phyloP scores from a whole-genome alignment of 2,797 vertebrate genomes.

The Pogonophryne albipinna region DNA sequence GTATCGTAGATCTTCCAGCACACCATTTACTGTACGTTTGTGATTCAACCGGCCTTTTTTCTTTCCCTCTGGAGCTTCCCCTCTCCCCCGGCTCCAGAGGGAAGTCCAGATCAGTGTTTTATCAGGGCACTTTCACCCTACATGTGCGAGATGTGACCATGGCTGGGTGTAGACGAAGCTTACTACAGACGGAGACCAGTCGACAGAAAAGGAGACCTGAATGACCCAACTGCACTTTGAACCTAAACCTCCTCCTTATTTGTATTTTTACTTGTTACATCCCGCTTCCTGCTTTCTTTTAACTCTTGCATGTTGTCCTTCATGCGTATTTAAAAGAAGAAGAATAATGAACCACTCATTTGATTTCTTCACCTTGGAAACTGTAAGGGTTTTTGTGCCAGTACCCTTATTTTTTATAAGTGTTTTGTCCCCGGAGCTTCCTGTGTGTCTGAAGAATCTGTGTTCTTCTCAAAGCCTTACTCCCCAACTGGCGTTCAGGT shows the following conservation, averaged over 20 bases:
- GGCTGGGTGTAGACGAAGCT: constrained; percentile 62
- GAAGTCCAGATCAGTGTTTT: constrained; percentile 66
- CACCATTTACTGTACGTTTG: constrained; percentile 54
- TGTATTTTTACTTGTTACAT: constrained; percentile 28
- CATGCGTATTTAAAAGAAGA: constrained; percentile 56
- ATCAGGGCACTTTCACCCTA: constrained; percentile 49
- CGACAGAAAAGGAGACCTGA: constrained; percentile 70
- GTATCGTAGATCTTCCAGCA: constrained; percentile 76
- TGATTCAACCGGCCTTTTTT: constrained; percentile 44
- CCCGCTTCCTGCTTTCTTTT: constrained; percentile 63
- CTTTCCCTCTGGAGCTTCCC: constrained; percentile 13
- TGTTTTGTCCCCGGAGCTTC: constrained; percentile 54
- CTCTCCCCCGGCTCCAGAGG: constrained; percentile 36
- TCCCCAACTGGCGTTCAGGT: constrained; percentile 81
- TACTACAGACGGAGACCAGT: constrained; percentile 57
- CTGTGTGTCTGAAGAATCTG: constrained; percentile 47
- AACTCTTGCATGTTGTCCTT: constrained; percentile 77
- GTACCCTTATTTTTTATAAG: constrained; percentile 34
- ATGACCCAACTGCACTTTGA: constrained; percentile 81
- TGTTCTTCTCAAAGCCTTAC: constrained; percentile 86
- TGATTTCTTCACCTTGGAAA: constrained; percentile 63
- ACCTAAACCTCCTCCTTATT: constrained; percentile 11
- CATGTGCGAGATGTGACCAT: constrained; percentile 46
- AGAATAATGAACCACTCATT: constrained; percentile 68
- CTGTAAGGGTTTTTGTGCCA: constrained; percentile 57